Base-by-base conservation (phyloP, 2,888 invertebrate genomes). In the Leptothorax acervorum region DNA sequence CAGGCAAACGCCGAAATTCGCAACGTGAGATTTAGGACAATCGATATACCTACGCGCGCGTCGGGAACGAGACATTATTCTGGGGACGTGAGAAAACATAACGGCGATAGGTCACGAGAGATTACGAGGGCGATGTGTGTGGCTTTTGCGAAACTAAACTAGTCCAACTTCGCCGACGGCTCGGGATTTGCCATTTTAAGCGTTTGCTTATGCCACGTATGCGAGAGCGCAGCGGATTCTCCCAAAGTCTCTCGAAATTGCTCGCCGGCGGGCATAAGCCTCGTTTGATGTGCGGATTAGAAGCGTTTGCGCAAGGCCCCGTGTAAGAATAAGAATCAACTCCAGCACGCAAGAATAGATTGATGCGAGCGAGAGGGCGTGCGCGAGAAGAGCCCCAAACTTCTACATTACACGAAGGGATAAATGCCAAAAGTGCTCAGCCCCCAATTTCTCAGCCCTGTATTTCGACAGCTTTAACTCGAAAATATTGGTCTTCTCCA, bases 51-150 rank as follows among this genome's bases (percentile, higher is more conserved):
- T 23, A 45, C 39, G 48, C 18, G 66, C 31, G 18, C 66, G 39
- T 39, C 45, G 45, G 71, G 1, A 42, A 8, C 48, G 48, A 53
- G 35, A 81, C 60, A 60, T 79, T 79, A 79, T 73, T 81, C 73
- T 15, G 48, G 8, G 18, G 23, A 79, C 78, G 78, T 71, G 79
- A 60, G 79, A 81, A 81, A 81, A 81, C 73, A 60, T 60, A 81
- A 81, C 48, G 60, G 73, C 73, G 48, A 81, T 81, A 81, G 73
- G 73, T 81, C 79, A 81, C 73, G 79, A 81, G 60, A 81, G 73
- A 81, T 81, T 81, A 81, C 48, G 39, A 39, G 60, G 60, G 48
- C 60, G 79, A 66, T 51, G 65, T 70, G 45, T 78, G 60, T 35
- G 70, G 78, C 57, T 79, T 23, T 60, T 39, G 73, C 48, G 48